Percentiles rank a stretch among this genome's conserved stretches.
phyloP scores from a whole-genome alignment of 2,113 vertebrate species.

The Nansenia antarctica region DNA sequence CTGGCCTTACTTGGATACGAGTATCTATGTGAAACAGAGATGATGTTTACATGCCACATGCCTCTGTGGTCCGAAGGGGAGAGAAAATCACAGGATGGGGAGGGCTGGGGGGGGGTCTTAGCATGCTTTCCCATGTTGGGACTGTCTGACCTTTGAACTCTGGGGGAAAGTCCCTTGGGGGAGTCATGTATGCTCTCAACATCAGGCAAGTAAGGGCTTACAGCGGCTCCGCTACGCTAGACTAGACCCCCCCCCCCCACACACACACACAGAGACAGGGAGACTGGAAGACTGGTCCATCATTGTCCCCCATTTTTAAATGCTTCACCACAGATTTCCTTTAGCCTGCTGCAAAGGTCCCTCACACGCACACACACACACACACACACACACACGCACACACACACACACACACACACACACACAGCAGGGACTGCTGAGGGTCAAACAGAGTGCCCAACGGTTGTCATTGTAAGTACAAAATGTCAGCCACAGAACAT shows the following conservation, averaged over 20 bases:
- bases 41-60: conserved; percentile 67
- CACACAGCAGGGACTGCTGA: conserved; percentile 35
- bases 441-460: conserved; percentile 36
- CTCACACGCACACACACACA: conserved; percentile 9
- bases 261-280: conserved; percentile 16
- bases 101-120: conserved; percentile 19
- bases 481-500: conserved; percentile 44
- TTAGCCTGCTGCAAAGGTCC: neutral
- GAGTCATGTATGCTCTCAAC: conserved; percentile 54
- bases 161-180: conserved; percentile 56
- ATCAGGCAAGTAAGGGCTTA: conserved; percentile 59
- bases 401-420: neutral
- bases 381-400: conserved; percentile 13
- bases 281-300: conserved; percentile 60
- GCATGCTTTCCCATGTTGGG: conserved; percentile 38
- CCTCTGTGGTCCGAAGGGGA: conserved; percentile 57
- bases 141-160: neutral
- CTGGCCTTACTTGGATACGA: conserved; percentile 54
- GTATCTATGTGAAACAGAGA: conserved; percentile 61
- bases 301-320: conserved; percentile 50
- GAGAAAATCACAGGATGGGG: conserved; percentile 48
- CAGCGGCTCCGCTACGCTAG: conserved; percentile 48
- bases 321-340: conserved; percentile 44
- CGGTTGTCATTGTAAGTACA: conserved; percentile 41
- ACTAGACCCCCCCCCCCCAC: neutral